Base-by-base conservation (phyloP, 2,888 invertebrate species). In the Cheilosia grossa region DNA sequence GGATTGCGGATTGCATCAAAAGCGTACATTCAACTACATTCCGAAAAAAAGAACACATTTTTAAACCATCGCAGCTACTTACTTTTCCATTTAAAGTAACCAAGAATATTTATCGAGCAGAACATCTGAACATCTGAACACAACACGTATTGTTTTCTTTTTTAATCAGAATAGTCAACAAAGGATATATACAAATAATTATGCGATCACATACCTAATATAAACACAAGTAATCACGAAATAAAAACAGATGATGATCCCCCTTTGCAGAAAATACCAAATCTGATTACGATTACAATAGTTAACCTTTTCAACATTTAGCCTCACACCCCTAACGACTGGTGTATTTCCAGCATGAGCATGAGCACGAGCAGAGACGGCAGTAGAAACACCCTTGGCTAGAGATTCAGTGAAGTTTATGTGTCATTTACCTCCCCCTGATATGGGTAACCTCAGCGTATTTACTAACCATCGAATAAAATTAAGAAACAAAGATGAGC, bases 391-490 rank as follows among this genome's bases (percentile, higher is more conserved):
- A 30, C 30, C 69, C 74, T 75, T 70, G 58, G 24, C 30, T 49
- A 40, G 42, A 27, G 27, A 51, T 42, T 53, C 63, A 33, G 42
- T 66, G 53, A 61, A 66, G 80, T 83, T 83, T 83, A 77, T 72
- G 66, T 85, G 70, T 70, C 80, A 75, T 85, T 85, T 85, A 74
- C 74, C 75, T 74, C 64, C 59, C 74, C 73, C 58, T 67, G 82
- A 72, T 64, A 61, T 70, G 66, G 74, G 56, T 72, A 85, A 85
- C 85, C 85, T 85, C 81, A 85, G 85, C 81, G 80, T 85, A 81
- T 85, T 85, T 85, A 81, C 81, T 81, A 77, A 81, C 85, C 81
- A 85, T 85, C 85, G 72, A 81, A 81, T 77, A 81, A 81, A 85
- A 85, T 85, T 85, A 75, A 80, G 83, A 80, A 85, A 85, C 85